Percentiles rank a stretch among this genome's conserved stretches.
Evolutionary conservation across 2,797 vertebrate species (phyloP).

Genomic region (Phalanger gymnotis): DNA sequence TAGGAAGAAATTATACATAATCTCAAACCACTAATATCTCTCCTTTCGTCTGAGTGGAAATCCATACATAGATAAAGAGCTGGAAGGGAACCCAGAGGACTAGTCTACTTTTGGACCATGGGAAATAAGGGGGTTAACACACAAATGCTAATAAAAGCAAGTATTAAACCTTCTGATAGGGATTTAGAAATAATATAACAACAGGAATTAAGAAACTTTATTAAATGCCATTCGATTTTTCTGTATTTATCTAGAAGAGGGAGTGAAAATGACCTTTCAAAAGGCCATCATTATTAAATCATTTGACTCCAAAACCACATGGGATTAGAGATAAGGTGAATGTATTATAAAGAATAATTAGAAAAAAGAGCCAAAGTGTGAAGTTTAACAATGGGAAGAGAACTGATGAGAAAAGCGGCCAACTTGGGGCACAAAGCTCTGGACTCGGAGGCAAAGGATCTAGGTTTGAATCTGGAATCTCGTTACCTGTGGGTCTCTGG

Average conservation of each 20-base stretch:
- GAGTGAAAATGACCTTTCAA: neutral
- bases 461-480: neutral
- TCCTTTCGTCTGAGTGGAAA: neutral
- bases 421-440: neutral
- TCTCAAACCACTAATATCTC: slow-evolving; percentile 13
- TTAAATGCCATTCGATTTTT: slow-evolving; percentile 4
- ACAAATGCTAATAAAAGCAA: neutral
- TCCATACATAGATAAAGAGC: neutral
- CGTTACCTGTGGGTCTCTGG: neutral
- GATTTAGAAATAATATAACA: slow-evolving; percentile 13
- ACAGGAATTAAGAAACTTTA: slow-evolving; percentile 25
- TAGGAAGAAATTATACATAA: slow-evolving; percentile 3
- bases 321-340: neutral
- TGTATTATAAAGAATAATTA: neutral
- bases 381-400: neutral
- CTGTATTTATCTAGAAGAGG: neutral
- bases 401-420: neutral
- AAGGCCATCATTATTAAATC: neutral
- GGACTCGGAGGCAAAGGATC: neutral
- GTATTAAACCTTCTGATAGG: neutral
- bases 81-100: neutral
- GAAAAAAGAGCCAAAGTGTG: neutral
- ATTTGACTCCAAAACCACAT: neutral
- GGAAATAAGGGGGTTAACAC: neutral
- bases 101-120: neutral